A percentile compares a stretch with the other conserved stretches of the same genome.
phyloP scores from a whole-genome alignment of 2,797 vertebrate genomes.

The Lacerta agilis region DNA sequence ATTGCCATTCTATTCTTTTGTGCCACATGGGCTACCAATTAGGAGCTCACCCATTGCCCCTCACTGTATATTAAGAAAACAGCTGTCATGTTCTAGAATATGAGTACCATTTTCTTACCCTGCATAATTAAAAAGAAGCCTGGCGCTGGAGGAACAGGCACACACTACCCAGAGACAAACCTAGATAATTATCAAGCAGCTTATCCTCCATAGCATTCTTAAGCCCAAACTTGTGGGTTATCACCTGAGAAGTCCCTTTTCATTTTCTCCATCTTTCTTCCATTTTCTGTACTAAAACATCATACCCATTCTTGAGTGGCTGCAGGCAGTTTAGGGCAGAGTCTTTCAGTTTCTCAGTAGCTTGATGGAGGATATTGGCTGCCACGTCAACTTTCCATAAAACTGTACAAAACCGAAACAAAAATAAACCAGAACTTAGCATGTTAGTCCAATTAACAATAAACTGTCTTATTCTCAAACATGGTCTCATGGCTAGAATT shows the following conservation, averaged over 20 bases:
- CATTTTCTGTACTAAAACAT: not conserved
- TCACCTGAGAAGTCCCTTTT: conserved; percentile 3
- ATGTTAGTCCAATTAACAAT: conserved; percentile 70
- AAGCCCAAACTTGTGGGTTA: not conserved
- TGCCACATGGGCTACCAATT: not conserved
- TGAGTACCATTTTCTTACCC: no score
- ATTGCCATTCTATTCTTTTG: not conserved
- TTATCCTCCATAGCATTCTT: not conserved
- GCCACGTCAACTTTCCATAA: conserved; percentile 61
- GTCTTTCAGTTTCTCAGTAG: conserved; percentile 41
- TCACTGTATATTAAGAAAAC: not conserved
- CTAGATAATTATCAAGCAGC: not conserved
- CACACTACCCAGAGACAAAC: not conserved
- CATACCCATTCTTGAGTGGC: conserved; percentile 24
- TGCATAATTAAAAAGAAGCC: not conserved
- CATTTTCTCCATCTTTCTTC: not conserved
- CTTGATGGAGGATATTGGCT: conserved; percentile 46
- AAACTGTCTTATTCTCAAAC: conserved; percentile 69
- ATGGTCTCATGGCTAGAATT: conserved; percentile 37
- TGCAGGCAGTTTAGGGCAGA: conserved; percentile 35
- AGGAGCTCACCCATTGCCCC: not conserved
- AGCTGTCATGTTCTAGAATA: not conserved
- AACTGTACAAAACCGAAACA: conserved; percentile 58
- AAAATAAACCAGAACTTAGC: conserved; percentile 41
- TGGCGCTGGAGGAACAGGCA: not conserved